Evolutionary conservation across 1,140 invertebrate species (phyloP).

Genomic region (Cydia strobilella): DNA sequence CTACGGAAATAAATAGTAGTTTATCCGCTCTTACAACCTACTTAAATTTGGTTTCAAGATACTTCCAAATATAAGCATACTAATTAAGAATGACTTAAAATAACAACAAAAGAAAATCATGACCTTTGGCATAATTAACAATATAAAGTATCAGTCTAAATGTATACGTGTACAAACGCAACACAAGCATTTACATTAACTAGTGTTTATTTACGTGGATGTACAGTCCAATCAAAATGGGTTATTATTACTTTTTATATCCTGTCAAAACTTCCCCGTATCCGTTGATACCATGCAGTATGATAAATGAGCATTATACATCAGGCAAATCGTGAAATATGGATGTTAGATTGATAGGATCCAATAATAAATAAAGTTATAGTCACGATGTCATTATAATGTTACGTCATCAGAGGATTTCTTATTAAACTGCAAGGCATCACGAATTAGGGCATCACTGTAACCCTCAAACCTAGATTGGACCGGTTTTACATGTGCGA

Average conservation of each 20-base stretch:
- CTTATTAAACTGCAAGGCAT: background rate
- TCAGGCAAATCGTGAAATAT: too few relatives aligned
- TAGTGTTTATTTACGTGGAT: background rate
- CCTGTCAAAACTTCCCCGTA: too few relatives aligned
- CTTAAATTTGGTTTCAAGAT: background rate
- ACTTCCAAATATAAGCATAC: slow-evolving; percentile 2
- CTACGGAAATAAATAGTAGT: background rate
- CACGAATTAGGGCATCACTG: background rate
- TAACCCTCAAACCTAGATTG: background rate
- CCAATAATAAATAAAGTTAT: background rate
- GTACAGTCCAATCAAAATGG: background rate
- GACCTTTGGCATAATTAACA: slow-evolving; percentile 32
- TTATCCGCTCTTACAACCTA: background rate
- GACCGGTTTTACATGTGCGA: slow-evolving; percentile 45
- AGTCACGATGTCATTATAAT: background rate
- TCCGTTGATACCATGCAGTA: background rate
- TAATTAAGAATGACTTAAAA: slow-evolving; percentile 21
- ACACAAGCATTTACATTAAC: slow-evolving; percentile 8
- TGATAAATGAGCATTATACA: background rate
- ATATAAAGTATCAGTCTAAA: slow-evolving; percentile 29
- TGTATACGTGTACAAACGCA: slow-evolving; percentile 15
- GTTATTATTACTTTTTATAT: background rate
- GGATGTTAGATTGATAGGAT: background rate
- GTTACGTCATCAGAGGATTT: background rate
- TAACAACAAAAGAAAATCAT: slow-evolving; percentile 27